Conservation (phyloP, 2,797 vertebrate genomes). For the Sphaeramia orbicularis region DNA sequence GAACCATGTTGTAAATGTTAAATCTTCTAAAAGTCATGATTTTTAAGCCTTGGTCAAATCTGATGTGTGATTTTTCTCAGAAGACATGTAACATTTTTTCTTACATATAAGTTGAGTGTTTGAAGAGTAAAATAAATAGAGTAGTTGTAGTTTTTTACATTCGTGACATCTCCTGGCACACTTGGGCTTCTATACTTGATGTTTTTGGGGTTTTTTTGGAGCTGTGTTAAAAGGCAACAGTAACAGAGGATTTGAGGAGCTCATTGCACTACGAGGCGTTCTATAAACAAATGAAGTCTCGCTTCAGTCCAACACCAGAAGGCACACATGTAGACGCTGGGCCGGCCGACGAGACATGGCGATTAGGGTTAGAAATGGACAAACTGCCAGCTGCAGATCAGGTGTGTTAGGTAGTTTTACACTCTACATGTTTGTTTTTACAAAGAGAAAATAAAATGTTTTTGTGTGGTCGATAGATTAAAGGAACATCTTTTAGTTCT, state of each 20-base stretch:
- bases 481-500: conserved; percentile 66
- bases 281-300: conserved; percentile 33
- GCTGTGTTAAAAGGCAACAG: conserved; percentile 33
- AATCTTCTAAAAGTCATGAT: not conserved
- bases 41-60: too few relatives aligned
- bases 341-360: conserved; percentile 18
- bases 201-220: not conserved
- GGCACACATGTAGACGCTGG: conserved; percentile 70
- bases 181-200: not conserved
- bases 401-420: conserved; percentile 63
- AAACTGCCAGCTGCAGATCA: conserved; percentile 28
- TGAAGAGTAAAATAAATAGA: too few relatives aligned
- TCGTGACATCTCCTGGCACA: not conserved
- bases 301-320: conserved; percentile 61
- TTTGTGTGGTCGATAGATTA: conserved; percentile 47
- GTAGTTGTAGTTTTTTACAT: not conserved
- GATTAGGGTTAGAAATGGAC: conserved; percentile 14
- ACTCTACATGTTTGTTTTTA: conserved; percentile 45
- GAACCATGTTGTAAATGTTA: not conserved
- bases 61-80: too few relatives aligned
- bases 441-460: conserved; percentile 28
- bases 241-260: not conserved
- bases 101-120: too few relatives aligned
- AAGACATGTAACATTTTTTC: too few relatives aligned
- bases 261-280: not conserved